Evolutionary conservation across 2,888 invertebrate genomes (phyloP).

Genomic region (Meandrusa payeni): DNA sequence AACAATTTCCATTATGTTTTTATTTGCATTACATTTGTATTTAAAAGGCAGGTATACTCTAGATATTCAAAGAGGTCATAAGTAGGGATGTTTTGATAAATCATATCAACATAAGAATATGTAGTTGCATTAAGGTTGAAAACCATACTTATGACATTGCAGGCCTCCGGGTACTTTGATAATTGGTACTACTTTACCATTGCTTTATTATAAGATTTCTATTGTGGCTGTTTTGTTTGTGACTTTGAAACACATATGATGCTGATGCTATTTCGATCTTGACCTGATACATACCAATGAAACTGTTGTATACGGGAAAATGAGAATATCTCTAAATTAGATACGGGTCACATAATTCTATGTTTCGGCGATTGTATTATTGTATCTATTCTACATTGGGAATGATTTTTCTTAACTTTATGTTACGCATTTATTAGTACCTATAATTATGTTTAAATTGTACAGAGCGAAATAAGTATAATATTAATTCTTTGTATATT

Average conservation of each 20-base stretch:
- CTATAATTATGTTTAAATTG: constrained; percentile 59
- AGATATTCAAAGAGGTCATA: not conserved
- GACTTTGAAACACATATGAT: too few relatives aligned
- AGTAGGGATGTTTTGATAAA: too few relatives aligned
- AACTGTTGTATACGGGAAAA: not conserved
- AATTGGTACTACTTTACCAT: too few relatives aligned
- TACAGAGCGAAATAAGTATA: constrained; percentile 68
- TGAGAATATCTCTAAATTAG: too few relatives aligned
- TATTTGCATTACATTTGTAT: too few relatives aligned
- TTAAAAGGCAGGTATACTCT: not conserved
- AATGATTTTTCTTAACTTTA: constrained; percentile 31
- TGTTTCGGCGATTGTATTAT: constrained; percentile 28
- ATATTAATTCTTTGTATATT: constrained; percentile 73
- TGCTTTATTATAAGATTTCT: too few relatives aligned
- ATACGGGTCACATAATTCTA: constrained; percentile 44
- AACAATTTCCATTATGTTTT: too few relatives aligned
- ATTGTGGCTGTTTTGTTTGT: too few relatives aligned
- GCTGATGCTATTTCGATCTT: not conserved
- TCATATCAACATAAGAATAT: not conserved
- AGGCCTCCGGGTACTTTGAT: too few relatives aligned
- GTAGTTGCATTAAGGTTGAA: not conserved
- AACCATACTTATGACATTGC: not conserved
- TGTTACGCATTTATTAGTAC: constrained; percentile 71
- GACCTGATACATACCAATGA: not conserved
- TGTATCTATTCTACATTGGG: constrained; percentile 21